Evolutionary conservation across 2,888 invertebrate species (phyloP).

Genomic region (Druceiella hillmani): DNA sequence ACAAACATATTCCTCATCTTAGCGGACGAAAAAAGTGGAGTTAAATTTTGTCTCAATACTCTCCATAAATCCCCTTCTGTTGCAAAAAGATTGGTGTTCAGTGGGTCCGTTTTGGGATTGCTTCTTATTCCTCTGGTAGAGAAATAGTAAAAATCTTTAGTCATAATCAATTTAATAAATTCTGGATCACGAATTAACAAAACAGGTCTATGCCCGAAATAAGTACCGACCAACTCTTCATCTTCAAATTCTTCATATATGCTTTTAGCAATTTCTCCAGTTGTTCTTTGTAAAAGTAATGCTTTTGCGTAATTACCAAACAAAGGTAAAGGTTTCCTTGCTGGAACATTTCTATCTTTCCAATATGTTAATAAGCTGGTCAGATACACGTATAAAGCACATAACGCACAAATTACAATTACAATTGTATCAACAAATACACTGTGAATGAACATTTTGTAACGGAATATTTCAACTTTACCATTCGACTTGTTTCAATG

Average conservation of each 20-base stretch:
- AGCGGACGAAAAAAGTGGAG: not conserved
- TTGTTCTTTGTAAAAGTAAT: not conserved
- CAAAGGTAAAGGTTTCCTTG: conserved; percentile 28
- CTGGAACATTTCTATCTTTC: conserved; percentile 31
- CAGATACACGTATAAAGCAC: too few species aligned
- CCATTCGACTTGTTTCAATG: too few species aligned
- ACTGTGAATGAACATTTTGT: too few species aligned
- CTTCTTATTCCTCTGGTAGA: not conserved
- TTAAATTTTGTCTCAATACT: conserved; percentile 6
- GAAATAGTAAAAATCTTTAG: conserved; percentile 6
- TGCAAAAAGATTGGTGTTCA: not conserved
- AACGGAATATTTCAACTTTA: too few species aligned
- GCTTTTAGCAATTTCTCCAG: not conserved
- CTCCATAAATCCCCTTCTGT: conserved; percentile 4
- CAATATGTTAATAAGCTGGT: too few species aligned
- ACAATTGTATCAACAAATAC: too few species aligned
- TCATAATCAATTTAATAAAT: not conserved
- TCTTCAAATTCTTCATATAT: conserved; percentile 1
- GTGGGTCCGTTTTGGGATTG: not conserved
- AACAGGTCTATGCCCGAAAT: not conserved
- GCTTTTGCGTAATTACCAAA: conserved; percentile 33
- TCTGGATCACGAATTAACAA: conserved; percentile 5
- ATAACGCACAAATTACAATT: too few species aligned
- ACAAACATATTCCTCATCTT: conserved; percentile 6
- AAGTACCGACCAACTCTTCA: not conserved